These are phyloP conservation scores for Dicyrtoma fusca DNA, from an alignment of 2,888 invertebrate species.

Conservation along the genomic window DNA sequence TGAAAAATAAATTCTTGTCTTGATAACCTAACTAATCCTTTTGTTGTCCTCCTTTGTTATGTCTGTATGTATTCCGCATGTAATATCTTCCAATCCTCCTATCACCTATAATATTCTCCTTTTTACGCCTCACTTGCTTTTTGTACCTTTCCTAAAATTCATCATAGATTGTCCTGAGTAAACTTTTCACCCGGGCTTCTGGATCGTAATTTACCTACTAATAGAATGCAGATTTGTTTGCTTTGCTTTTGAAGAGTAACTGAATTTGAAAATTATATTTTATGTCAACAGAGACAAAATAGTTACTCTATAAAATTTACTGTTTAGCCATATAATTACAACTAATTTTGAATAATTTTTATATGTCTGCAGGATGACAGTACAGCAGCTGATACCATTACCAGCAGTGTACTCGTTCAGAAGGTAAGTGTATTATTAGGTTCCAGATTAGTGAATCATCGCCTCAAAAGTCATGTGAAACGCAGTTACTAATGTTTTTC, in stretches of 20 bases:
- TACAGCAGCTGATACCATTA: slow-evolving; percentile 8
- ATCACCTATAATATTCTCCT: neutral
- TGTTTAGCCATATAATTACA: too few relatives aligned
- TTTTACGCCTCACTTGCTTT: slow-evolving; percentile 1
- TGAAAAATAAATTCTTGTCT: slow-evolving; percentile 21
- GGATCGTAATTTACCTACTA: neutral
- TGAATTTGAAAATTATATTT: too few relatives aligned
- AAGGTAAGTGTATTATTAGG: slow-evolving; percentile 17
- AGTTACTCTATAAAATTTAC: too few relatives aligned
- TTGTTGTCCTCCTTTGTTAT: neutral
- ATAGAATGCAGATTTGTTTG: neutral
- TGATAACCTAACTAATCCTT: neutral
- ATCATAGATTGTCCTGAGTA: neutral
- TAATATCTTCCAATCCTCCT: neutral
- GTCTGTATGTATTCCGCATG: neutral
- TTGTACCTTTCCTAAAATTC: neutral
- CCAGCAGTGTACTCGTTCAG: slow-evolving; percentile 18
- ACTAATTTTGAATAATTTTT: neutral
- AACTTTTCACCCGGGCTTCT: neutral
- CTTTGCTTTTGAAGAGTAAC: neutral
- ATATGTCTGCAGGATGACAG: slow-evolving; percentile 2
- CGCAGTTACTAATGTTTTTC: neutral
- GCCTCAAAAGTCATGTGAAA: neutral
- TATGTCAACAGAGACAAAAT: too few relatives aligned
- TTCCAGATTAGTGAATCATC: neutral